Base-by-base conservation (phyloP, 2,113 vertebrate species). In the Piprites chloris region DNA sequence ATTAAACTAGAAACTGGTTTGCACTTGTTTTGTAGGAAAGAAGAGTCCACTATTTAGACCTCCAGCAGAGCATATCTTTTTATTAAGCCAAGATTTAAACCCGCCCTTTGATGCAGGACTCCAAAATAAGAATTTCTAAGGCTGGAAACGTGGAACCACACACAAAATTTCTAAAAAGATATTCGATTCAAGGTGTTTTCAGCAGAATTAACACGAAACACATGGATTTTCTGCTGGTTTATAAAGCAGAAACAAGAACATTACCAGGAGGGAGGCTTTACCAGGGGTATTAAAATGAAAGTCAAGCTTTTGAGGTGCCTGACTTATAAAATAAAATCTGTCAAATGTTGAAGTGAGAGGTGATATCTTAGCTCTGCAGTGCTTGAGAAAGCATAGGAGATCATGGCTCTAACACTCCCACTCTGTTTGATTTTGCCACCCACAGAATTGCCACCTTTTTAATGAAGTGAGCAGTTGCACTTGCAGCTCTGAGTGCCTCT, bases 401-500 rank as follows among this genome's bases (percentile, higher is more conserved):
- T 85, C 56, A 42, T 53, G 71, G 71, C 90, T 93, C 24, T 56
- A 92, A 85, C 85, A 76, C 90, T 90, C 90, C 95, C 78, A 88
- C 92, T 76, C 72, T 93, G 78, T 92, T 93, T 88, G 92, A 90
- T 89, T 90, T 85, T 71, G 55, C 75, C 88, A 73, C 92, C 94
- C 82, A 68, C 95, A 76, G 75, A 80, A 56, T 53, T 90, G 62
- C 58, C 92, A 95, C 85, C 32, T 79, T 93, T 91, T 82, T 79
- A 93, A 89, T 90, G 62, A 96, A 94, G 79, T 90, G 90, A 97
- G 95, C 95, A 95, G 94, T 93, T 83, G 87, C 24, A 68, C 78
- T 93, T 91, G 87, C 87, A 75, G 55, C 74, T 82, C 74, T 11
- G 65, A 91, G 66, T 53, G 85, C 52, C 63, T 90, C 85, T 66